Percentiles rank a stretch among this genome's conserved stretches.
Conservation (phyloP, 2,797 vertebrate species). For the Malacoctenus gilli region DNA sequence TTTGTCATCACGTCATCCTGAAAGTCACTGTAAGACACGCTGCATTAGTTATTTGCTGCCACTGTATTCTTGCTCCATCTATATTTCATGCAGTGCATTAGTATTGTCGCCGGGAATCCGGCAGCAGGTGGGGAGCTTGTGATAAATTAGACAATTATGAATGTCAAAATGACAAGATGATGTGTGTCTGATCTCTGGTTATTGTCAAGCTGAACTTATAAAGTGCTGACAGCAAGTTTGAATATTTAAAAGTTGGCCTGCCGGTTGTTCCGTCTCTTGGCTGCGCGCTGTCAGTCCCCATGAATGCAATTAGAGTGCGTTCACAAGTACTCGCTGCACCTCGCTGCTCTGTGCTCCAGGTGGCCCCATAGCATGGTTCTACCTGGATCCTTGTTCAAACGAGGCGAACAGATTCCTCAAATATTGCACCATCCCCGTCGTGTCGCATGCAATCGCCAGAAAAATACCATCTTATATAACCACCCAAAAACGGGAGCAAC, state of each 20-base stretch:
- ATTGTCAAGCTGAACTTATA: conserved; percentile 13
- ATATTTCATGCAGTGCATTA: conserved; percentile 1
- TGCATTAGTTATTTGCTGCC: conserved; percentile 1
- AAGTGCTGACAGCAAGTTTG: conserved; percentile 22
- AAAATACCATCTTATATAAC: conserved; percentile 53
- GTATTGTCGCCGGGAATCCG: background rate
- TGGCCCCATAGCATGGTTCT: conserved; percentile 2
- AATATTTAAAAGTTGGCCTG: conserved; percentile 22
- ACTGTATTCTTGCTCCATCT: background rate
- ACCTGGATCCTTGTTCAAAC: conserved; percentile 27
- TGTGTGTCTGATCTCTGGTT: conserved; percentile 14
- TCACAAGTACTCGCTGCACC: conserved; percentile 1
- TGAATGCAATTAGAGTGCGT: conserved; percentile 20
- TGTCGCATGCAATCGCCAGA: conserved; percentile 50
- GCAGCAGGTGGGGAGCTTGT: conserved; percentile 7
- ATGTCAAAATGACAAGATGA: conserved; percentile 28
- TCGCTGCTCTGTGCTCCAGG: conserved; percentile 3
- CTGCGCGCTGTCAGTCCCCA: background rate
- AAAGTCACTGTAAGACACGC: background rate
- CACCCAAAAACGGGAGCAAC: conserved; percentile 51
- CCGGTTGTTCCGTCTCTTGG: background rate
- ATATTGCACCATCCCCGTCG: conserved; percentile 37
- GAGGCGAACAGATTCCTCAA: conserved; percentile 31
- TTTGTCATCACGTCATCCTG: too few species aligned
- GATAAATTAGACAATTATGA: conserved; percentile 21